Evolutionary conservation across 2,888 invertebrate genomes (phyloP), one percentile per base, ranked within the genome.

Genomic region (Dolomedes plantarius): DNA sequence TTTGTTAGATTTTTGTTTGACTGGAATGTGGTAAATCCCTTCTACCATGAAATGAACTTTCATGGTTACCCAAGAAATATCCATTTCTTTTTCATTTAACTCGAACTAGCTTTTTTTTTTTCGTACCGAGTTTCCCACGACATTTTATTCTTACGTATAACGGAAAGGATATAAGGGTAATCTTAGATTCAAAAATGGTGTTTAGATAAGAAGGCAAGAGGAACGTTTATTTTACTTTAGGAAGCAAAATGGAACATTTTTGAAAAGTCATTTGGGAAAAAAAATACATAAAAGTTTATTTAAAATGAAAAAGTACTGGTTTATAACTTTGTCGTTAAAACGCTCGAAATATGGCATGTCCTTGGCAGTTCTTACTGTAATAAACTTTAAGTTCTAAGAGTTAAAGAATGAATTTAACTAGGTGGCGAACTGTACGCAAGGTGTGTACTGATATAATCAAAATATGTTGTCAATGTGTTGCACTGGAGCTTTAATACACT

Each of bases 21-120:
- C 65, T 32, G 50, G 74, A 81, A 68, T 68, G 72, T 39, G 50
- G 31, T 36, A 74, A 69, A 69, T 75, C 68, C 69, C 28, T 69
- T 82, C 81, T 75, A 69, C 62, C 81, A 75, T 82, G 81, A 82
- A 82, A 82, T 82, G 81, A 82, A 82, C 75, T 82, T 41, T 56
- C 69, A 64, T 62, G 75, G 75, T 69, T n/a, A 39, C 69, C 39
- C 46, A 81, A 19, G 39, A 32, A 5, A 69, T 69, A 28, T 41
- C 23, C 19, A 29, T 31, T 65, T 65, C 65, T 31, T 65, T 28
- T 29, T 19, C 65, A 29, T 65, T 65, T 65, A 29, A 31, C 65
- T 62, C 62, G 3, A 27, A 11, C 13, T 65, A 29, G 29, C 28
- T n/a, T 29, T 11, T 31, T 1, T 65, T 16, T 65, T 29, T 36